Evolutionary conservation across 2,113 vertebrate genomes (phyloP), one percentile per base, ranked within the genome.

Genomic region (Sprattus sprattus): DNA sequence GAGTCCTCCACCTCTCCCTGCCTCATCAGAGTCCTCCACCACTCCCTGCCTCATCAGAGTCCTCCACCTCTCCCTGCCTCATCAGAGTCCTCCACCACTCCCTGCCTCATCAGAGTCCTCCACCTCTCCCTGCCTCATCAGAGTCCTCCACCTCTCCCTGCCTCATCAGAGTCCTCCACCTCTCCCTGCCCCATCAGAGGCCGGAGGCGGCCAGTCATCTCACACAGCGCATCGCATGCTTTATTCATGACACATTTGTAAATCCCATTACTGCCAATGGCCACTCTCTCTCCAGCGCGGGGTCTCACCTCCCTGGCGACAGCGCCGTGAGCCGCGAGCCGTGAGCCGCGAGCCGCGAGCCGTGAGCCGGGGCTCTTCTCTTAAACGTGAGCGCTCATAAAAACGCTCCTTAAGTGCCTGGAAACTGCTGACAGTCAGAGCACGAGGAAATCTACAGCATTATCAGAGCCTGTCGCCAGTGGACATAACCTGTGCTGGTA

Each of bases 171-270:
- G n/a, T n/a, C 25, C 22, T 64, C 22, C 10, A 4, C 7, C 60
- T 64, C 22, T 64, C 22, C 10, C 22, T 11, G 1, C 11, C 6
- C n/a, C n/a, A n/a, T 71, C 25, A 3, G 64, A 71, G 64, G 64
- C 64, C 64, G 11, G 64, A 71, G 64, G 64, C 25, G 64, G 64
- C 64, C 64, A 32, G 60, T 71, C 64, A 71, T 71, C 64, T 25
- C n/a, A 71, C 32, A 6, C 25, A 9, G 64, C n/a, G 25, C 25
- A 39, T 39, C 47, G 25, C 28, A 28, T 71, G 22, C 32, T 71
- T 71, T 28, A 71, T 71, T 71, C 64, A 71, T 71, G 64, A 67
- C 25, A 13, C 64, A 71, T 28, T 71, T 71, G 64, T 71, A 71
- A 71, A 71, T 71, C n/a, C 64, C 64, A 71, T 28, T 32, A 25